Percentiles rank a stretch among this genome's conserved stretches.
phyloP scores from a whole-genome alignment of 2,797 vertebrate species.

The Taeniopygia guttata region DNA sequence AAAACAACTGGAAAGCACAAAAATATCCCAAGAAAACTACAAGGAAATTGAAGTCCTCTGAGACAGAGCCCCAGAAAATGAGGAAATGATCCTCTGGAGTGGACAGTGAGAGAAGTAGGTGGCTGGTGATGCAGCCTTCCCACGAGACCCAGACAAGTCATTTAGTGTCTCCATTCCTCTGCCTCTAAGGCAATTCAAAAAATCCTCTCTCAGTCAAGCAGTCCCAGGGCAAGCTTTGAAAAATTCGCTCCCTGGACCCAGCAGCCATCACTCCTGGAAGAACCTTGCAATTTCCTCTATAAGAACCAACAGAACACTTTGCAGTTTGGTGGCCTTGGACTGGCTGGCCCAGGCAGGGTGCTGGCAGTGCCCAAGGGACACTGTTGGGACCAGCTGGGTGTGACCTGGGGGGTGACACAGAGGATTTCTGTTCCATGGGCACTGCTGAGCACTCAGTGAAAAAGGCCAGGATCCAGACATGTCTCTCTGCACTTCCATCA shows the following conservation, averaged over 20 bases:
- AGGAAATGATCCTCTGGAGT: background rate
- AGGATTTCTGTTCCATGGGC: fast-evolving
- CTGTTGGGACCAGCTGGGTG: fast-evolving
- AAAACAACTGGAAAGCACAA: background rate
- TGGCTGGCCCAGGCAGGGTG: fast-evolving
- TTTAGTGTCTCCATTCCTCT: background rate
- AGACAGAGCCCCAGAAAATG: background rate
- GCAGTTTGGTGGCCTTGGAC: too few species aligned
- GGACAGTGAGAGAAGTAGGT: background rate
- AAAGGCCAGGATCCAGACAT: background rate
- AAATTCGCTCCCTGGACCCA: background rate
- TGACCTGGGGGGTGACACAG: fast-evolving
- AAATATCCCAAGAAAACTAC: background rate
- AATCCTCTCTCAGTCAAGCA: background rate
- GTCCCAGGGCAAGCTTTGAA: background rate
- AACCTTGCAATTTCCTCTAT: background rate
- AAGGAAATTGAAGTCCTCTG: background rate
- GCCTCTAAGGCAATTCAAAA: background rate
- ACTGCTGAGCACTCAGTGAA: fast-evolving
- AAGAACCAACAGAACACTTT: background rate
- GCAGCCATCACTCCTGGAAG: background rate
- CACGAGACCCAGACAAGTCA: fast-evolving
- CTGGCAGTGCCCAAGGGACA: background rate
- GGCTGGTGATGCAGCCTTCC: background rate
- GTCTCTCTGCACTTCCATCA: background rate